Percentiles rank a stretch among this genome's conserved stretches.
phyloP scores from a whole-genome alignment of 2,888 invertebrate genomes.

The Leucania comma region DNA sequence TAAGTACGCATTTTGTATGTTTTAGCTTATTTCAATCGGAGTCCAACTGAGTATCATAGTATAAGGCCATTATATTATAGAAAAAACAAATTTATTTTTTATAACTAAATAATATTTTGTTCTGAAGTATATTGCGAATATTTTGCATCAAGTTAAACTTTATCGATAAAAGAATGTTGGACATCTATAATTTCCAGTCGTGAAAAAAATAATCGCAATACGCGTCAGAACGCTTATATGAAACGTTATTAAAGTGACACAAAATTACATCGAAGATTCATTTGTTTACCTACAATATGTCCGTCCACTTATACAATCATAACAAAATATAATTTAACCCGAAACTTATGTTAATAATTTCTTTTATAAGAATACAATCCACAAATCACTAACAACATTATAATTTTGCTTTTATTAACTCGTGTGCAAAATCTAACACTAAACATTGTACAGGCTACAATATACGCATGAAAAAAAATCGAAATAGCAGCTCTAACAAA shows the following conservation, averaged over 20 bases:
- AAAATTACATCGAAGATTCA: constrained; percentile 22
- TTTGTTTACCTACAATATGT: constrained; percentile 10
- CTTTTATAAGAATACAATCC: constrained; percentile 53
- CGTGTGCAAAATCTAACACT: constrained; percentile 54
- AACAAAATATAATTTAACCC: constrained; percentile 57
- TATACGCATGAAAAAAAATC: constrained; percentile 6
- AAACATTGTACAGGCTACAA: constrained; percentile 28
- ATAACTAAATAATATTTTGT: constrained; percentile 44
- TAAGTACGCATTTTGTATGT: constrained; percentile 29
- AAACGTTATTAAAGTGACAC: constrained; percentile 10
- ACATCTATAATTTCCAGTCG: neutral
- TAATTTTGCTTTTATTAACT: constrained; percentile 54
- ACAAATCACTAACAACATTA: constrained; percentile 59
- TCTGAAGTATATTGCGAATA: constrained; percentile 26
- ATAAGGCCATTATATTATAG: constrained; percentile 40
- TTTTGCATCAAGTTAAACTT: constrained; percentile 14
- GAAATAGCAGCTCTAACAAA: constrained; percentile 17
- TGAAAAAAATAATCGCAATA: constrained; percentile 30
- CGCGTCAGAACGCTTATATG: constrained; percentile 4
- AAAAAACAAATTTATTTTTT: constrained; percentile 27
- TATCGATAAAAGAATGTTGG: neutral
- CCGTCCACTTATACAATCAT: constrained; percentile 20
- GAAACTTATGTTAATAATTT: constrained; percentile 61
- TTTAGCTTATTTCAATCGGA: constrained; percentile 22
- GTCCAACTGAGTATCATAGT: constrained; percentile 54